Base-by-base conservation (phyloP, 1,140 invertebrate genomes). In the Agrilus planipennis region DNA sequence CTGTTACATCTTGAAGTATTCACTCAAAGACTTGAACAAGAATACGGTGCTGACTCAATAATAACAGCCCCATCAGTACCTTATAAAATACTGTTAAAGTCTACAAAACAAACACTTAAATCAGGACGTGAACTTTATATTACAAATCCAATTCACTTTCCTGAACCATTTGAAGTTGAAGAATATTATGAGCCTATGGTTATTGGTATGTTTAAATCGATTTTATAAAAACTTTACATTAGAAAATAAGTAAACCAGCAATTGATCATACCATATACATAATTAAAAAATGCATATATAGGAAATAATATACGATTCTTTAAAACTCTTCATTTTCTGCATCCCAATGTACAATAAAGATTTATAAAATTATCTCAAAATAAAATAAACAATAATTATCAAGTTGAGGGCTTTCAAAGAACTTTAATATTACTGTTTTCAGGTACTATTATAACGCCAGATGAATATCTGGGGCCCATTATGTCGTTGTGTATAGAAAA, bases 1-100 rank as follows among this genome's bases (percentile, higher is more conserved):
- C 65, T 97, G 3, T 66, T 99, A 5, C 94, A 98, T 60, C 80
- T 98, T 73, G 93, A 98, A 64, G 92, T 97, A 0, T 97, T 97
- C 57, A 82, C 76, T 42, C 91, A 97, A 61, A 68, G 94, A 16
- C 64, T 98, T 16, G 79, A 96, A 51, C 91, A 97, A 61, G 95
- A 99, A 66, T 85, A 89, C 63, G 80, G 80, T 52, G 79, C 89
- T 5, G 77, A 87, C 55, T 79, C 91, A 2, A 81, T 98, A 34
- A 68, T 96, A 7, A 97, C 94, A 18, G 77, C 88, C 2, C 94
- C 95, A 3, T 90, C 84, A 61, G 93, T 99, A 9, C 89, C 91
- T 1, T 97, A 95, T 60, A 89, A 88, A 74, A 76, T 91, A 7
- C 82, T 77, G 63, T 44, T 79, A 15, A 68, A 67, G 45, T 69